A percentile compares a stretch with the other conserved stretches of the same genome.
Evolutionary conservation across 2,797 vertebrate species (phyloP).

Genomic region (Gobio occitaniae): DNA sequence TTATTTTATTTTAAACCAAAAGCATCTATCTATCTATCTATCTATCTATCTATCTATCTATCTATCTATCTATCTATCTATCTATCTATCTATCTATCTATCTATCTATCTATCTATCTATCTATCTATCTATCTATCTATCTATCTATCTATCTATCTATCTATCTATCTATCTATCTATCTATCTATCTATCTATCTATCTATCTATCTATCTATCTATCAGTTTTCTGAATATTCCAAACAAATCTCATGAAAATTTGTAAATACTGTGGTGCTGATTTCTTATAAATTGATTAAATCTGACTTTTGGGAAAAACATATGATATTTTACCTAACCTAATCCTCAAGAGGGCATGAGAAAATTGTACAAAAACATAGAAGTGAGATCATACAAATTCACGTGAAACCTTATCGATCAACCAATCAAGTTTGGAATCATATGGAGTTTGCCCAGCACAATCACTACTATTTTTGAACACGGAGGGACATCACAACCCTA

Average conservation of each 20-base stretch:
- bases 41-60: neutral
- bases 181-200: neutral
- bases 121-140: too few species aligned
- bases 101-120: neutral
- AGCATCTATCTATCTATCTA: neutral
- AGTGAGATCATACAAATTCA: neutral
- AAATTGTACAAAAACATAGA: neutral
- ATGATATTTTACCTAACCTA: neutral
- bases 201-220: too few species aligned
- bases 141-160: too few species aligned
- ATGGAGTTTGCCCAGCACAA: too few species aligned
- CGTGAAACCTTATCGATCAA: too few species aligned
- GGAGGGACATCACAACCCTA: too few species aligned
- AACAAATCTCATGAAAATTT: neutral
- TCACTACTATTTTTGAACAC: too few species aligned
- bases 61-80: neutral
- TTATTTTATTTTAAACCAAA: too few species aligned
- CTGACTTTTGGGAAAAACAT: neutral
- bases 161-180: neutral
- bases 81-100: neutral
- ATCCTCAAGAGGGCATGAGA: neutral
- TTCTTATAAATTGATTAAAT: neutral
- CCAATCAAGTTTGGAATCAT: too few species aligned
- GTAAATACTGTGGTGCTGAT: neutral
- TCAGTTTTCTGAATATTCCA: neutral